Base-by-base conservation (phyloP, 92 coral and sea anemone species). In the Pocillopora grandis region DNA sequence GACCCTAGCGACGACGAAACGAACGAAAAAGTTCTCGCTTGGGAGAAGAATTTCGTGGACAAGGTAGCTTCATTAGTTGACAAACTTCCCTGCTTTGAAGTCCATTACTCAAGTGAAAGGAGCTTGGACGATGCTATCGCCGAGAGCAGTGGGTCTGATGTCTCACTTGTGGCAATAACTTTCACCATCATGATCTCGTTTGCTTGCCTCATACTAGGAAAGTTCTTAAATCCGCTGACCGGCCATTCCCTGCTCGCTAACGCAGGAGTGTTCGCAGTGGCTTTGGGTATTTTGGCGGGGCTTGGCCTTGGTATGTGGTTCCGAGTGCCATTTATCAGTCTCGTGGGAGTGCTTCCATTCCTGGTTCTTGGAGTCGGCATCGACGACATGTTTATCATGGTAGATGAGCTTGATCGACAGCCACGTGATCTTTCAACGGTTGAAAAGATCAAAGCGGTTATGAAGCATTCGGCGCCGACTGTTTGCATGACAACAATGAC, bases 291-390 rank as follows among this genome's bases (percentile, higher is more conserved):
- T 65, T 17, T 82, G 52, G 62, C 93, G 13, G 95, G 92, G 5
- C 76, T 91, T 52, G 95, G 95, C 5, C 35, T 91, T 18, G 83
- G 89, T 35, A 89, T 91, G 92, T 72, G 91, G 56, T 82, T 73
- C 42, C 85, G 88, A 36, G 82, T 76, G 2, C 95, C 95, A 12
- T 91, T 89, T 75, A 90, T 89, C 20, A 89, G 93, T 58, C 78
- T 91, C 12, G 90, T 86, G 36, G 95, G 90, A 10, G 87, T 91
- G 27, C 27, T 91, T n/a, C 95, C 95, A 19, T 91, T 91, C 59
- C 87, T 91, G 23, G 92, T 91, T 17, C 82, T 91, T 63, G 95
- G 95, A 49, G 88, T 91, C 10, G 95, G 95, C 8, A 91, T 91
- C 35, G 94, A 91, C 65, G 94, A 91, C 76, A 91, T 91, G 90